Evolutionary conservation across 1,140 invertebrate species (phyloP).

Genomic region (Phocides pigmalion): DNA sequence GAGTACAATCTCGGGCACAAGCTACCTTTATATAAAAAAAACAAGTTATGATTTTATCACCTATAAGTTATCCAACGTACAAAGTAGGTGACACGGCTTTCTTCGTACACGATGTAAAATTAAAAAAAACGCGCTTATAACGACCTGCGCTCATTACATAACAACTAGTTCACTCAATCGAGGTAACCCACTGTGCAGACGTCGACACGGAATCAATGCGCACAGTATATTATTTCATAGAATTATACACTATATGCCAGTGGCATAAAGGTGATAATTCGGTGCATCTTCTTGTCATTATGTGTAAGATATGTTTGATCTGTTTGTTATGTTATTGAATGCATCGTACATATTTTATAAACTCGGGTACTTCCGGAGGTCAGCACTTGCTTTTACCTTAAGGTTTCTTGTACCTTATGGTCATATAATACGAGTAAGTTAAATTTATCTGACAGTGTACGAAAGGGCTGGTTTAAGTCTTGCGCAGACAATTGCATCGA

Average conservation of each 20-base stretch:
- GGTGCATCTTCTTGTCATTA: background rate
- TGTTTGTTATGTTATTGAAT: conserved; percentile 22
- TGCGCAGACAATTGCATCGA: too few relatives aligned
- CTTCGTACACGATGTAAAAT: conserved; percentile 34
- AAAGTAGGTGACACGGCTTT: conserved; percentile 38
- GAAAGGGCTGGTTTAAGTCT: too few relatives aligned
- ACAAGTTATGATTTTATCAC: too few relatives aligned
- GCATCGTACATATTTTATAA: conserved; percentile 23
- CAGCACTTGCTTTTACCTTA: too few relatives aligned
- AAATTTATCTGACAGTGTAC: too few relatives aligned
- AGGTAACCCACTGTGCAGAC: conserved; percentile 45
- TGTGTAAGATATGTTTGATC: background rate
- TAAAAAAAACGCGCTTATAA: conserved; percentile 38
- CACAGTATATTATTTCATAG: background rate
- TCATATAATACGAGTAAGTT: too few relatives aligned
- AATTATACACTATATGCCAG: conserved; percentile 3
- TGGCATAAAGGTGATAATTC: conserved; percentile 7
- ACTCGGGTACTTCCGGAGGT: too few relatives aligned
- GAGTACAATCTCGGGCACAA: too few relatives aligned
- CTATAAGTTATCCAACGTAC: conserved; percentile 4
- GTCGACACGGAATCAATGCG: background rate
- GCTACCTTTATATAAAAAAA: too few relatives aligned
- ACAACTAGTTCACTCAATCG: conserved; percentile 55
- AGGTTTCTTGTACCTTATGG: too few relatives aligned
- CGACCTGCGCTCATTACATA: conserved; percentile 43